These are phyloP conservation scores for Drosophila serrata DNA, from an alignment of 1,140 invertebrate species.

Conservation along the genomic window DNA sequence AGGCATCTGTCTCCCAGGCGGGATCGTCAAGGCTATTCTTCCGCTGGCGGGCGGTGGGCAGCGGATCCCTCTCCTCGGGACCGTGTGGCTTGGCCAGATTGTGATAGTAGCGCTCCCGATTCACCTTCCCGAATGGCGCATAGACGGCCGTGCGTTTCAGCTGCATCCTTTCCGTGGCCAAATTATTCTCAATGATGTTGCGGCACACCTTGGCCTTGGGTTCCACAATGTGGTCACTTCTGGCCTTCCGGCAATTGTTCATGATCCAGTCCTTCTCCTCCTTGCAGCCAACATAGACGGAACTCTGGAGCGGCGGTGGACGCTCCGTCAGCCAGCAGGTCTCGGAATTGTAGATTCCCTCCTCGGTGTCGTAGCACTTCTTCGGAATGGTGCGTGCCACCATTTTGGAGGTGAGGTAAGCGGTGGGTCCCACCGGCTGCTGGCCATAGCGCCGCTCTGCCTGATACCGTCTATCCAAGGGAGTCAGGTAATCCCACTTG, in stretches of 20 bases:
- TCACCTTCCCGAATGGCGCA: slow-evolving; percentile 34
- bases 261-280: slow-evolving; percentile 58
- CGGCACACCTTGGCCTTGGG: slow-evolving; percentile 50
- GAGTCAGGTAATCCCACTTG: slow-evolving; percentile 63
- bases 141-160: slow-evolving; percentile 44
- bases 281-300: slow-evolving; percentile 48
- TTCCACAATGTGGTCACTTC: slow-evolving; percentile 19
- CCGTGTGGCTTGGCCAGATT: slow-evolving; percentile 44
- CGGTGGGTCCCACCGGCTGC: slow-evolving; percentile 63
- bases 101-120: slow-evolving; percentile 54
- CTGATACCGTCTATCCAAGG: slow-evolving; percentile 66
- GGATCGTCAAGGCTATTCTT: background rate
- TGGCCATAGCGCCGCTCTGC: slow-evolving; percentile 53
- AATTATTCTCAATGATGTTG: slow-evolving; percentile 51
- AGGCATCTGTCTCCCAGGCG: slow-evolving; percentile 11
- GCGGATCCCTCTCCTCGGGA: background rate
- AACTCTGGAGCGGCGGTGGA: slow-evolving; percentile 29
- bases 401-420: slow-evolving; percentile 54
- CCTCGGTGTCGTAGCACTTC: slow-evolving; percentile 61
- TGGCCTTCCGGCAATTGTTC: slow-evolving; percentile 47
- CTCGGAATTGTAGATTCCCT: slow-evolving; percentile 57
- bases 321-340: slow-evolving; percentile 57
- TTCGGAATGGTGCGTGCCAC: slow-evolving; percentile 24
- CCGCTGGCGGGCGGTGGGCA: too few species aligned
- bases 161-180: slow-evolving; percentile 35